Conservation (phyloP, 2,888 invertebrate species). For the Pilophorus perplexus region DNA sequence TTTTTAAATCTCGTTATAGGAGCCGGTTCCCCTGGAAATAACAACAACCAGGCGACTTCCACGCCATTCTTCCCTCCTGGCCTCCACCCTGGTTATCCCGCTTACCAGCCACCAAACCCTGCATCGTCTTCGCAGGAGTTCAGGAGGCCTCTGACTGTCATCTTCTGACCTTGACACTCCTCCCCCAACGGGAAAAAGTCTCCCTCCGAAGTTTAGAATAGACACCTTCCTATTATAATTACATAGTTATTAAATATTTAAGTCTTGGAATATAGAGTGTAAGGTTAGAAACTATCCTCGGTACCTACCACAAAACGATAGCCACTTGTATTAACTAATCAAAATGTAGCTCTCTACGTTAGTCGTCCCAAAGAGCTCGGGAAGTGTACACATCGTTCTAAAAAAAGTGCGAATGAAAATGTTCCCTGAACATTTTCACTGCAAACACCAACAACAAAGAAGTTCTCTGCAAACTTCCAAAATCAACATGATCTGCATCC, state of each 20-base stretch:
- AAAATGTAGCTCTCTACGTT: neutral
- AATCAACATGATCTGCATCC: too few species aligned
- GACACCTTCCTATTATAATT: neutral
- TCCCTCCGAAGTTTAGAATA: slow-evolving; percentile 6
- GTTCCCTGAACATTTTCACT: too few species aligned
- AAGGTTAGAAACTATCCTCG: too few species aligned
- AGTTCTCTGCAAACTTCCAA: too few species aligned
- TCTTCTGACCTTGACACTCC: slow-evolving; percentile 71
- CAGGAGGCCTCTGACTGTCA: slow-evolving; percentile 71
- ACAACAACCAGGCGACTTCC: slow-evolving; percentile 31
- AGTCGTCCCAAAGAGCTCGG: too few species aligned
- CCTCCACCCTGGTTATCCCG: slow-evolving; percentile 60
- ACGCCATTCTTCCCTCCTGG: slow-evolving; percentile 53
- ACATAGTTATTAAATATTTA: too few species aligned
- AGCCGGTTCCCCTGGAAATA: slow-evolving; percentile 40
- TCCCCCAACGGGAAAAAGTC: neutral
- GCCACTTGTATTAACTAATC: neutral
- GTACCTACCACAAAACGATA: neutral
- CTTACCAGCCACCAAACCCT: slow-evolving; percentile 55
- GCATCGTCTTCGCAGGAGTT: slow-evolving; percentile 63
- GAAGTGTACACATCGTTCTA: too few species aligned
- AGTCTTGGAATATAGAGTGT: too few species aligned
- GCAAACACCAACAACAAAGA: too few species aligned
- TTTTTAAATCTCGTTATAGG: too few species aligned
- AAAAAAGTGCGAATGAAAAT: too few species aligned